phyloP scores from a whole-genome alignment of 2,888 invertebrate species.

The Serrognathus titanus region DNA sequence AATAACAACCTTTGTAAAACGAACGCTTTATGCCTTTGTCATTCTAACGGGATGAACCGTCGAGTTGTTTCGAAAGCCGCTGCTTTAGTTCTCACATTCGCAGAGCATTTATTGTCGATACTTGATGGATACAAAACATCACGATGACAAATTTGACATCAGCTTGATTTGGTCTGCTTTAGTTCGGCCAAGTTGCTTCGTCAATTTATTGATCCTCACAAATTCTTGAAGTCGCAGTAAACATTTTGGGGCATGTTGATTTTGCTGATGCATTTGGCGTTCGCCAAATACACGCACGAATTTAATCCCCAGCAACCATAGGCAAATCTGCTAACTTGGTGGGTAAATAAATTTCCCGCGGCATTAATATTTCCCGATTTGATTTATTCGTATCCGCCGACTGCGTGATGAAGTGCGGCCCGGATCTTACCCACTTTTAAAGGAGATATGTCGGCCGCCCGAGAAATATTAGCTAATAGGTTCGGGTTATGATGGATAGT shows the following conservation, averaged over 20 bases:
- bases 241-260: too few species aligned
- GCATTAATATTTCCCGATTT: slow-evolving; percentile 19
- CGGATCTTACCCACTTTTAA: slow-evolving; percentile 18
- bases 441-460: slow-evolving; percentile 11
- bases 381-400: slow-evolving; percentile 18
- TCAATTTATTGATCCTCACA: too few species aligned
- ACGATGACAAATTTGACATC: slow-evolving; percentile 3
- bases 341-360: slow-evolving; percentile 19
- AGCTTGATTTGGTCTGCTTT: too few species aligned
- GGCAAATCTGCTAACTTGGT: slow-evolving; percentile 18
- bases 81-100: background rate
- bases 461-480: too few species aligned
- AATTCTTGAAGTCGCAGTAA: too few species aligned
- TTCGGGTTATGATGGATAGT: too few species aligned
- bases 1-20: slow-evolving; percentile 9
- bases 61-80: background rate
- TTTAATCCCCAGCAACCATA: slow-evolving; percentile 5
- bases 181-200: too few species aligned
- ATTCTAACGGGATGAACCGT: slow-evolving; percentile 2
- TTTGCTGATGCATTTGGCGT: too few species aligned
- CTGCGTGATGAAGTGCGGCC: slow-evolving; percentile 17
- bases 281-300: too few species aligned
- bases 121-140: too few species aligned
- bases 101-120: background rate
- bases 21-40: background rate